Conservation (phyloP, 2,113 vertebrate genomes). For the Dendropsophus ebraccatus region DNA sequence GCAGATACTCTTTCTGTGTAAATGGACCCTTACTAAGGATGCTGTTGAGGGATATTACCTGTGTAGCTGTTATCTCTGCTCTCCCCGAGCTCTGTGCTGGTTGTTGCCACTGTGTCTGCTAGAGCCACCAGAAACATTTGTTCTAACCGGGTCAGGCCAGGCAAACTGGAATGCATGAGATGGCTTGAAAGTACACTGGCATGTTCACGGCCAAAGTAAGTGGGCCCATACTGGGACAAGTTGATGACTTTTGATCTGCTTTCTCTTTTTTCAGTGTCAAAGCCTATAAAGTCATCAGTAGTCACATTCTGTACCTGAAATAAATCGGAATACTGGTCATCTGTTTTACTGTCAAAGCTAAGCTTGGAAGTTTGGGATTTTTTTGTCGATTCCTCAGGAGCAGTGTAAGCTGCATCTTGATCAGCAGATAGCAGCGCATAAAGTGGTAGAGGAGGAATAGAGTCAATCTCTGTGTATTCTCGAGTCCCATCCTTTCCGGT, state of each 20-base stretch:
- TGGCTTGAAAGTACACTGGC: conserved; percentile 96
- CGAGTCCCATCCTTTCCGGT: conserved; percentile 93
- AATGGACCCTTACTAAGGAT: neutral
- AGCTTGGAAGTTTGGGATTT: conserved; percentile 75
- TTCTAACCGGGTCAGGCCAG: conserved; percentile 93
- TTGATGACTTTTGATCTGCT: conserved; percentile 94
- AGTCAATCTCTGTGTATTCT: conserved; percentile 98
- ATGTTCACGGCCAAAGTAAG: conserved; percentile 94
- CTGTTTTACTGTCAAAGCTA: conserved; percentile 73
- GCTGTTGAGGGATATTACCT: conserved; percentile 70
- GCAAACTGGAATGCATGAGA: conserved; percentile 97
- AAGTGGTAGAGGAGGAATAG: conserved; percentile 91
- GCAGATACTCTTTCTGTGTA: no score
- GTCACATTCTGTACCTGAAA: conserved; percentile 89
- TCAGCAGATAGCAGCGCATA: conserved; percentile 92
- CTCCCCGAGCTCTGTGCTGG: conserved; percentile 89
- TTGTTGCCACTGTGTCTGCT: conserved; percentile 95
- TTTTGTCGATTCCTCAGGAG: conserved; percentile 83
- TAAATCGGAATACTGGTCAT: conserved; percentile 91
- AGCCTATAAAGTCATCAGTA: conserved; percentile 91
- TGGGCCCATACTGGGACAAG: conserved; percentile 93
- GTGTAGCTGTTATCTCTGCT: conserved; percentile 88
- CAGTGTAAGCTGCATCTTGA: conserved; percentile 86
- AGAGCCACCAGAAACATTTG: conserved; percentile 98
- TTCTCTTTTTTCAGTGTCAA: conserved; percentile 92